Evolutionary conservation across 2,113 vertebrate genomes (phyloP), one percentile per base, ranked within the genome.

Genomic region (Platysternon megacephalum): DNA sequence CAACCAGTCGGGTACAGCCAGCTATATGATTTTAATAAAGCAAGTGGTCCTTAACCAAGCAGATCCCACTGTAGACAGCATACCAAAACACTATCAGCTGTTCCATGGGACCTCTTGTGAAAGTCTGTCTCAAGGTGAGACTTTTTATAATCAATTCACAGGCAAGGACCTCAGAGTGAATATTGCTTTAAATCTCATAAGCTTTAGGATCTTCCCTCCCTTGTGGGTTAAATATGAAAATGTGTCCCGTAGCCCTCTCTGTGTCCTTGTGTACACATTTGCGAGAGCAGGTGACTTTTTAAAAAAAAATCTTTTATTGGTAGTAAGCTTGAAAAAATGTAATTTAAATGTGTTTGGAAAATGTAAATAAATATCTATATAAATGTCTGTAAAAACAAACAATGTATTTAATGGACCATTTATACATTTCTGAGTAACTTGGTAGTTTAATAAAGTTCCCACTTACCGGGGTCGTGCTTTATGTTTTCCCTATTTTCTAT

Each of bases 351-450:
- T 97, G 88, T 98, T 94, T 93, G 94, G 93, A 97, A 97, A 96
- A 86, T 98, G 98, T 98, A 98, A 97, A 98, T 98, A 98, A 51
- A 84, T 98, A 98, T 98, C 97, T 98, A 97, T 91, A 91, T 96
- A 92, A 92, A 96, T 97, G 94, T 94, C 85, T 98, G 90, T 96
- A 96, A 97, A 97, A 97, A 96, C 96, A 98, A 96, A 93, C 93
- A 97, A 98, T 98, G 97, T 98, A 98, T 98, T 98, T 98, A 98
- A 98, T 97, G 98, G 98, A 97, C 94, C 98, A 97, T 98, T 98
- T 98, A 98, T 98, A 98, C 98, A 98, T 98, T 97, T 98, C 96
- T 97, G 96, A 98, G 86, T 98, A 98, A 96, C 88, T 93, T 0
- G 1, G 91, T 97, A 98, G 98, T 97, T 98, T 98, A 98, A 98